A percentile compares a stretch with the other conserved stretches of the same genome.
Conservation (phyloP, 2,888 invertebrate species). For the Calameuta pallipes region DNA sequence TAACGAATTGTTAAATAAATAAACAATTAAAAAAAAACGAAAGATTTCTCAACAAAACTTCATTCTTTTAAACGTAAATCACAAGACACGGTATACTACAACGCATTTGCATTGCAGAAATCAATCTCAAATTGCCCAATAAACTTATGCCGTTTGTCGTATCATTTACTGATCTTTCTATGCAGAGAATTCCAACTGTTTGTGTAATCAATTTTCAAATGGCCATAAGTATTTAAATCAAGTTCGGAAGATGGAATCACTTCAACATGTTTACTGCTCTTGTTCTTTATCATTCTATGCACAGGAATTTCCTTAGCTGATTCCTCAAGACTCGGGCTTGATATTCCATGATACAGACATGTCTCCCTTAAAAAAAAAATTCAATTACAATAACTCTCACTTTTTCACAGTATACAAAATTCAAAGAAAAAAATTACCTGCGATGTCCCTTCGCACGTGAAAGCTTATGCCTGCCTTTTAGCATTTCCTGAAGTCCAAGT, state of each 20-base stretch:
- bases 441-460: conserved; percentile 38
- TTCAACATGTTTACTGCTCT: conserved; percentile 39
- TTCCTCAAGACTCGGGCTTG: conserved; percentile 38
- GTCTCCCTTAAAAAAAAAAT: conserved; percentile 33
- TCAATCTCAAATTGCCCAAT: background rate
- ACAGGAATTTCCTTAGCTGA: conserved; percentile 33
- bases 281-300: conserved; percentile 22
- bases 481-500: conserved; percentile 43
- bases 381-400: background rate
- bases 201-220: conserved; percentile 84
- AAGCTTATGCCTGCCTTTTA: conserved; percentile 39
- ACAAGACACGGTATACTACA: background rate
- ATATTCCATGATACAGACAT: conserved; percentile 46
- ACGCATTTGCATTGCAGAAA: background rate
- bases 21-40: background rate
- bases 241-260: conserved; percentile 71
- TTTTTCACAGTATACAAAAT: background rate
- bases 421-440: conserved; percentile 28
- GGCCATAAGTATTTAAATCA: conserved; percentile 81
- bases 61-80: background rate
- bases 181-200: conserved; percentile 86
- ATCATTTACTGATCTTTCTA: conserved; percentile 75
- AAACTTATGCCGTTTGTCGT: conserved; percentile 5
- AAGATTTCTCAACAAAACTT: background rate
- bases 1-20: background rate